Base-by-base conservation (phyloP, 92 coral and sea anemone species). In the Epizoanthus stellaris region DNA sequence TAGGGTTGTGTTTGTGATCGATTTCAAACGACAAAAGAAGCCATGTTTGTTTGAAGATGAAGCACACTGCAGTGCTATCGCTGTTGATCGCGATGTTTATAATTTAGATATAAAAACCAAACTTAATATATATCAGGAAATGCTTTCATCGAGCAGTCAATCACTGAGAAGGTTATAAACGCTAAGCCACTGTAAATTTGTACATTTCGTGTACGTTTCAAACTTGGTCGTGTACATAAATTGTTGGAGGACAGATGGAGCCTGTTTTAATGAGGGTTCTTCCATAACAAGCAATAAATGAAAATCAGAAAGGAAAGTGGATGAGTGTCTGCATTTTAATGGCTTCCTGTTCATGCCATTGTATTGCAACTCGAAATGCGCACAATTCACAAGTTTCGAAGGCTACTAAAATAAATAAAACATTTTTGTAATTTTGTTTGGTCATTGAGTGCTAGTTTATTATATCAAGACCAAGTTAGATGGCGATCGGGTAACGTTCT, bases 321-420 rank as follows among this genome's bases (percentile, higher is more conserved):
- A 52, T 52, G 56, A 38, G 36, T 61, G 21, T 54, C 82, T 43
- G 47, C 83, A 79, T 25, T 23, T 79, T 59, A 36, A 62, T 79
- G 83, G 83, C 71, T 79, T 79, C 83, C 43, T 13, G 9, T 12
- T 10, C 16, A 59, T 42, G 36, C 63, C 38, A 17, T 62, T 21
- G 15, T 49, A 79, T 52, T 63, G 73, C 83, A 79, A 62, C 70
- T 42, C 3, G 0, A 62, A 23, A 21, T 2, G 1, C 49, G 49
- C 8, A 3, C 3, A 43, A 4, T n/a, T n/a, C n/a, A n/a, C n/a
- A n/a, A n/a, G 49, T 49, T 6, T 6, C 10, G 8, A 49, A 52
- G 56, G 56, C 56, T 49, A 36, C 43, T 25, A 38, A 75, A 13
- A 56, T 5, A 15, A 30, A 52, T 15, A 30, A 15, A 15, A 23